Percentiles rank a stretch among this genome's conserved stretches.
These are phyloP conservation scores for Pocillopora meandrina DNA, from an alignment of 92 coral and sea anemone species.

Conservation along the genomic window DNA sequence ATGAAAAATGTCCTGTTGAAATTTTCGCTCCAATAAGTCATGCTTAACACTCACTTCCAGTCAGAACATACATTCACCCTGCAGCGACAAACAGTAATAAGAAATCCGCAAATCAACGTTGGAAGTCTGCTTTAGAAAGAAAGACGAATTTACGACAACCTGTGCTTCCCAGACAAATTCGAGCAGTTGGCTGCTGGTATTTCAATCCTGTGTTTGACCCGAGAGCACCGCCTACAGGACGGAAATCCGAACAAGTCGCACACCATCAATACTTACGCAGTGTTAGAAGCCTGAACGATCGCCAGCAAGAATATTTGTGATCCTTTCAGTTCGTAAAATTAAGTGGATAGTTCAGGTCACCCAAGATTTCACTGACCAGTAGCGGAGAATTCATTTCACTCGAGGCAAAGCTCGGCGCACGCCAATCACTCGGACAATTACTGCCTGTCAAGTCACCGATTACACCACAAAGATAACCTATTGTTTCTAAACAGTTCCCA, in stretches of 20 bases:
- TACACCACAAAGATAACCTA: conserved; percentile 75
- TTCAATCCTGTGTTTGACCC: conserved; percentile 38
- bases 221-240: conserved; percentile 32
- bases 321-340: neutral
- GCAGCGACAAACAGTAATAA: conserved; percentile 2
- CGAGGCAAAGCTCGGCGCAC: conserved; percentile 42
- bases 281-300: conserved; percentile 3
- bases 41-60: conserved; percentile 15
- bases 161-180: conserved; percentile 20
- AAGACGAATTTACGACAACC: neutral
- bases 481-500: conserved; percentile 61
- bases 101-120: neutral
- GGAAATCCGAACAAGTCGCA: conserved; percentile 40
- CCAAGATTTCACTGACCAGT: conserved; percentile 8
- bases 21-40: conserved; percentile 25
- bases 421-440: conserved; percentile 88
- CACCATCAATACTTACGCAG: conserved; percentile 32
- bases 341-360: conserved; percentile 1
- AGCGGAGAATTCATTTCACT: conserved; percentile 29
- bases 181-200: conserved; percentile 13
- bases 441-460: conserved; percentile 77
- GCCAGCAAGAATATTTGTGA: conserved; percentile 2
- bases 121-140: neutral
- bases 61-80: conserved; percentile 31
- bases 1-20: conserved; percentile 53